These are phyloP conservation scores for Eriocheir sinensis DNA, from an alignment of 1,140 invertebrate genomes.

Conservation along the genomic window DNA sequence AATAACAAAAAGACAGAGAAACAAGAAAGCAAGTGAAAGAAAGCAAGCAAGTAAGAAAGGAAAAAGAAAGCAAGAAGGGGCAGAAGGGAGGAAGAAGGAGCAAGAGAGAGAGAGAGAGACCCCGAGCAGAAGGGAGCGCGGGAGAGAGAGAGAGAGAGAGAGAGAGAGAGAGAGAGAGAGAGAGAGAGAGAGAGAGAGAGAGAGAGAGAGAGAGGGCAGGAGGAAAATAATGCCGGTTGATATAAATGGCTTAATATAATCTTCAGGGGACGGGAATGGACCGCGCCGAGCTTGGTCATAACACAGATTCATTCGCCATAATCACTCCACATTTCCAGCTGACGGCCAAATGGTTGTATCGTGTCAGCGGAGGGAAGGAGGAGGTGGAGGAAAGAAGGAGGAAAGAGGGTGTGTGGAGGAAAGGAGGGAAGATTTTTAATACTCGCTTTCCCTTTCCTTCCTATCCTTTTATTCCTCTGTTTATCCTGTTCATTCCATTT, in stretches of 20 bases:
- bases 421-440: background rate
- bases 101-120: too few species aligned
- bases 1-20: too few species aligned
- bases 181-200: background rate
- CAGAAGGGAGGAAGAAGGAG: too few species aligned
- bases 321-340: background rate
- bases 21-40: too few species aligned
- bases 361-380: background rate
- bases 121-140: too few species aligned
- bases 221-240: background rate
- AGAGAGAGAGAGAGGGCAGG: background rate
- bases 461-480: background rate
- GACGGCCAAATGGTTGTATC: background rate
- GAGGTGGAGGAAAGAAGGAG: too few species aligned
- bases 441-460: background rate
- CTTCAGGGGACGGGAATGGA: background rate
- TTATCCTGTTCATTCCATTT: too few species aligned
- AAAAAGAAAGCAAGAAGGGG: too few species aligned
- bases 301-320: background rate
- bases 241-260: slow-evolving; percentile 19
- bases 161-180: background rate
- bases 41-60: too few species aligned
- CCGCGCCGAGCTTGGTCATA: background rate
- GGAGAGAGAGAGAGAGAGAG: too few species aligned
- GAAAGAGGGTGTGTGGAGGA: background rate